Base-by-base conservation (phyloP, 2,797 vertebrate genomes). In the Chloroceryle amazona region DNA sequence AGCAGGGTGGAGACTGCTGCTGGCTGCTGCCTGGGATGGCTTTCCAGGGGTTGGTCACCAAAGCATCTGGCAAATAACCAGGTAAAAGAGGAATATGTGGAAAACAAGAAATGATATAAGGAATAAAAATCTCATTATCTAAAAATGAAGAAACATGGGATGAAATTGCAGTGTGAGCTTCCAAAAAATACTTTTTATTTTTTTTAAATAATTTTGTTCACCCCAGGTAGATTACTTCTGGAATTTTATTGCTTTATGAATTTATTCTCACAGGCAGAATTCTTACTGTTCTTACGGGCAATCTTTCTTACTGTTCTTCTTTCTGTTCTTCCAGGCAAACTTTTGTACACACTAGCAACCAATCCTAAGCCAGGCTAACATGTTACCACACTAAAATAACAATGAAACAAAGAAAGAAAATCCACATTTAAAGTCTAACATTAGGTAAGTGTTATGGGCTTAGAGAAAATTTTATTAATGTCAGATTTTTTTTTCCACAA, bases 11-110 rank as follows among this genome's bases (percentile, higher is more conserved):
- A 33, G 37, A 72, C 16, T 49, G 72, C 18, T 52, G 25, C 26
- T 28, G 3, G 31, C 31, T n/a, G 28, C 39, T 41, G 14, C 33
- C 57, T 12, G 20, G 35, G 31, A 31, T 26, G 54, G 10, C 67
- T 85, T 91, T 70, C 33, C 46, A 86, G 13, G 41, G n/a, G 6
- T 0, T 25, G 44, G 17, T 13, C 80, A 66, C 49, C 29, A 46
- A 72, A 74, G 19, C 42, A 22, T 13, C 31, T 10, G 26, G 10
- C 20, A 71, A 78, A 78, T 21, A 37, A 47, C 7, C 33, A 11
- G 0, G 0, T 21, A 12, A 75, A 63, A 84, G 17, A 41, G 5
- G 23, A 58, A 37, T 37, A 25, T 0, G 2, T 14, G 5, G 17
- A n/a, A 78, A 83, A 8, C 3, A 58, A 21, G 35, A 41, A 20